These are phyloP conservation scores for Sebastes miniatus DNA, from an alignment of 2,797 vertebrate genomes.

Conservation along the genomic window DNA sequence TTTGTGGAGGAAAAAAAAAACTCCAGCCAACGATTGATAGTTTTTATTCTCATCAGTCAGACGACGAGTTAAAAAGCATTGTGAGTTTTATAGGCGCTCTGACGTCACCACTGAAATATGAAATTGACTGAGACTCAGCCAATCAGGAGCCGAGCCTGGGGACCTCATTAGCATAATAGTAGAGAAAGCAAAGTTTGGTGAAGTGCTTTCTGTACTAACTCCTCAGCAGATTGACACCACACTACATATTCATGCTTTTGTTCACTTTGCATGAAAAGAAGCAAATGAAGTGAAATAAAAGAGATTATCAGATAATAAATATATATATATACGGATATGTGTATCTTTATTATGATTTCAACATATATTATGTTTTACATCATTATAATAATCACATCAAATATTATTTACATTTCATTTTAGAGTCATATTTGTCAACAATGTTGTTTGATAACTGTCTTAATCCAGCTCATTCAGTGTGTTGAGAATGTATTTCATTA, in stretches of 20 bases:
- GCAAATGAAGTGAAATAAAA: background rate
- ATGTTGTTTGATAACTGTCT: no score
- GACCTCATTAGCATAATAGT: slow-evolving; percentile 92
- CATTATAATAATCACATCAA: background rate
- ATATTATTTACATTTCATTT: background rate
- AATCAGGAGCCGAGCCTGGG: slow-evolving; percentile 83
- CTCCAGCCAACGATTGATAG: slow-evolving; percentile 85
- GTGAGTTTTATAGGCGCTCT: slow-evolving; percentile 95
- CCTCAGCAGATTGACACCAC: slow-evolving; percentile 86
- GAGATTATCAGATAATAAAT: background rate
- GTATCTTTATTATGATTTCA: background rate
- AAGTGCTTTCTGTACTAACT: slow-evolving; percentile 77
- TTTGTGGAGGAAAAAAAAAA: slow-evolving; percentile 71
- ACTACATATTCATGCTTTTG: slow-evolving; percentile 12
- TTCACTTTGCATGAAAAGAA: background rate
- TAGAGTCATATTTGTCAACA: background rate
- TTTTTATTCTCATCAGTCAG: slow-evolving; percentile 92
- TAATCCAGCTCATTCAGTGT: background rate
- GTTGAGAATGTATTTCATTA: background rate
- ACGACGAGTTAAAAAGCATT: slow-evolving; percentile 96
- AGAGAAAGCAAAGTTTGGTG: slow-evolving; percentile 88
- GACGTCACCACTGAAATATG: slow-evolving; percentile 92
- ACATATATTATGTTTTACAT: background rate
- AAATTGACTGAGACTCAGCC: slow-evolving; percentile 89
- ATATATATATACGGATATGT: background rate